Base-by-base conservation (phyloP, 1,140 invertebrate genomes). In the Penaeus indicus region DNA sequence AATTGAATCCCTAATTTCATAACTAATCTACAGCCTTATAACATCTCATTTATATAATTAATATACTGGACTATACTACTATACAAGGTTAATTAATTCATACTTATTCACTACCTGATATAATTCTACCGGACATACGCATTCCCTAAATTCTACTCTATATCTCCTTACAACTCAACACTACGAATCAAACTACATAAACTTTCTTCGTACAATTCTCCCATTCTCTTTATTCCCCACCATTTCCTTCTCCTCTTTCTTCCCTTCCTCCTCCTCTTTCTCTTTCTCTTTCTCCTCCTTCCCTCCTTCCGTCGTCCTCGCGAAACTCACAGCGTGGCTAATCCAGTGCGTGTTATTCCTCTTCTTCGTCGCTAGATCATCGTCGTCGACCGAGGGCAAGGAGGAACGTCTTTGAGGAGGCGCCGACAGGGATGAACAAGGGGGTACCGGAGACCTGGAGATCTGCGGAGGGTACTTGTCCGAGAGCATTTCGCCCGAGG, bases 291-390 rank as follows among this genome's bases (percentile, higher is more conserved):
- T n/a, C 13, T 13, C 64, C 64, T 13, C 13, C 27, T 13, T 5
- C 13, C 64, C 64, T 27, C 13, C 64, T 13, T 13, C 21, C 16
- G 18, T 72, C 67, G 32, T 0, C 32, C 67, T 25, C 67, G 32
- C 67, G 16, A 13, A 72, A 92, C 92, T 91, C 82, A 93, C 93
- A 47, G 93, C 93, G 83, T 93, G 92, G 72, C 93, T 93, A 91
- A 93, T 93, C 92, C 92, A 93, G 0, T 92, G 92, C 80, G 92
- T 83, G 89, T 92, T 93, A 77, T 92, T 93, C 83, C 93, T 91
- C 82, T 93, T 93, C 21, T 82, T 88, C 63, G 60, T 38, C 25
- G 82, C 72, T 10, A 77, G 11, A 18, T 64, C 61, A 32, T 84
- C 86, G 32, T 84, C 81, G 60, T 84, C 81, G 67, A 16, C 79